A percentile compares a stretch with the other conserved stretches of the same genome.
Conservation (phyloP, 2,797 vertebrate species). For the Oophaga sylvatica region DNA sequence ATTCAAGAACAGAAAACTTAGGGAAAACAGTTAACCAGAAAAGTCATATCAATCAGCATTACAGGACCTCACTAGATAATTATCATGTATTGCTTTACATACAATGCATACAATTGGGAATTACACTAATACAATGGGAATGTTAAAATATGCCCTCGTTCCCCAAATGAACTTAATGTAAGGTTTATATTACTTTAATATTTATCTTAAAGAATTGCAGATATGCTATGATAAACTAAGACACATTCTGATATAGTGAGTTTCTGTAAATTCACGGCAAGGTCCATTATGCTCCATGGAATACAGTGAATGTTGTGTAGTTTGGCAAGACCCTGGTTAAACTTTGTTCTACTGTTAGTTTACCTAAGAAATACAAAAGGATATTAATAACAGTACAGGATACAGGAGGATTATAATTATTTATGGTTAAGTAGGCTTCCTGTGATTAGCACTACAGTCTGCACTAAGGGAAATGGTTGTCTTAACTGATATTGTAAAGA, state of each 20-base stretch:
- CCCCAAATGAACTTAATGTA: not conserved
- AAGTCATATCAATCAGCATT: conserved; percentile 30
- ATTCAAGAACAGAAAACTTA: conserved; percentile 3
- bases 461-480: not conserved
- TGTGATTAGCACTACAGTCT: conserved; percentile 11
- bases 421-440: conserved; percentile 31
- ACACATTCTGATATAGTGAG: not conserved
- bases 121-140: conserved; percentile 25
- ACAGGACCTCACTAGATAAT: not conserved
- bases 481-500: not conserved
- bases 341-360: conserved; percentile 2
- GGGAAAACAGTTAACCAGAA: conserved; percentile 31
- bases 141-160: conserved; percentile 12
- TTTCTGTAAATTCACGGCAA: not conserved
- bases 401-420: conserved; percentile 34
- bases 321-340: not conserved
- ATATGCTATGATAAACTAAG: not conserved
- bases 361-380: conserved; percentile 18
- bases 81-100: conserved; percentile 24
- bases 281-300: not conserved
- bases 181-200: conserved; percentile 8
- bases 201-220: not conserved
- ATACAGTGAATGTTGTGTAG: not conserved
- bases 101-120: conserved; percentile 5
- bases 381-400: conserved; percentile 37